A percentile compares a stretch with the other conserved stretches of the same genome.
These are phyloP conservation scores for Xyliphius kryptos DNA, from an alignment of 2,113 vertebrate genomes.

Conservation along the genomic window DNA sequence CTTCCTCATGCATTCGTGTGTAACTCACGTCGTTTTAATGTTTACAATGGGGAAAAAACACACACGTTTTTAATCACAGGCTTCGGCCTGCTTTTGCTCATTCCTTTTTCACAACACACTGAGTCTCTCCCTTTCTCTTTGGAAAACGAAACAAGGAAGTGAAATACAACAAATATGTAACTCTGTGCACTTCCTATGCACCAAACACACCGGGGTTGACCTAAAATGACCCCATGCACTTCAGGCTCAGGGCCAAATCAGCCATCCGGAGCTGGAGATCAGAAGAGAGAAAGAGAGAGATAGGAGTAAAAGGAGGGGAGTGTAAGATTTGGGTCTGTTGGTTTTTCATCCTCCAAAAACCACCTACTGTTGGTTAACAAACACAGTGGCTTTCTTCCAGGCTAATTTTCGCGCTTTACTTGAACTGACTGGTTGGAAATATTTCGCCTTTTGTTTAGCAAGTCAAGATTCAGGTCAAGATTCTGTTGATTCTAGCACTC, in stretches of 20 bases:
- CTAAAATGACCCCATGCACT: constrained; percentile 40
- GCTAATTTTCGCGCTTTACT: neutral
- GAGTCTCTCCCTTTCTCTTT: constrained; percentile 21
- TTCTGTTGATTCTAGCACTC: constrained; percentile 7
- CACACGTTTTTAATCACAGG: no score
- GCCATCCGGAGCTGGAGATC: constrained; percentile 36
- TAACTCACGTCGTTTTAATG: constrained; percentile 11
- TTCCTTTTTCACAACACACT: no score
- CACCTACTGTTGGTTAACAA: constrained; percentile 3
- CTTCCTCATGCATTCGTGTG: constrained; percentile 21
- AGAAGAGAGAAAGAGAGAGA: no score
- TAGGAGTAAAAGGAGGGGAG: neutral
- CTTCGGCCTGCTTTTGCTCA: no score
- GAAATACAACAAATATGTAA: constrained; percentile 34
- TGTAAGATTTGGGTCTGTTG: neutral
- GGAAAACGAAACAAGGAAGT: constrained; percentile 43
- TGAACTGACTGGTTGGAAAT: no score
- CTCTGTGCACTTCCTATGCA: constrained; percentile 40
- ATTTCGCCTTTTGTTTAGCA: no score
- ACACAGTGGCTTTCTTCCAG: neutral
- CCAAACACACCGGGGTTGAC: constrained; percentile 32
- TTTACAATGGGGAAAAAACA: neutral
- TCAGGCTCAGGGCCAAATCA: constrained; percentile 30
- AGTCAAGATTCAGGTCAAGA: constrained; percentile 2
- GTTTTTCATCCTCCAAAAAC: neutral